Base-by-base conservation (phyloP, 30 jellyfish, hydroid and myxozoan species). In the Aurelia sp. region DNA sequence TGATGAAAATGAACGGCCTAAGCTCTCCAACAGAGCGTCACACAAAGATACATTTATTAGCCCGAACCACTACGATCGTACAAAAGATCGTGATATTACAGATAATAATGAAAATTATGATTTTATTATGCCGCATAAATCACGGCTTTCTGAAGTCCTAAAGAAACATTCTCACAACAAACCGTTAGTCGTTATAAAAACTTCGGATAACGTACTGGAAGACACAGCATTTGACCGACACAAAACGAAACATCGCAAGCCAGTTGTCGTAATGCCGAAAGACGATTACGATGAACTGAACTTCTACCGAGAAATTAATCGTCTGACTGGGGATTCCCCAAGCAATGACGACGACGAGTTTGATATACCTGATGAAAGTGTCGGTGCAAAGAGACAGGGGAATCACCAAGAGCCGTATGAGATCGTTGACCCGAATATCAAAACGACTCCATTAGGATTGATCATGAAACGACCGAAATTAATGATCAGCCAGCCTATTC, bases 251-350 rank as follows among this genome's bases (percentile, higher is more conserved):
- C 73, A 82, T 7, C 78, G 79, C 10, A 69, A 70, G 41, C 92
- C 92, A 0, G 79, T 82, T 10, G 92, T 82, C 21, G 79, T 82
- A 48, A 82, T 82, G 86, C 82, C 92, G 62, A 82, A 82, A 37
- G 92, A 82, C 73, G 92, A 82, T 31, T 82, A 69, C 31, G 92
- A 82, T 37, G 92, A 82, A 66, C 41, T 82, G 86, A 82, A 82
- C 63, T 82, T 82, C 57, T 74, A 82, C 61, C 92, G 92, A 11
- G 92, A 82, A 37, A 74, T 82, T 18, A 59, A 63, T 33, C 85
- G 92, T 27, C 66, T 82, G 72, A 67, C 82, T 0, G 92, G 92
- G 9, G 92, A 82, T 68, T 70, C 92, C 62, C 3, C 78, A 62
- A 63, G 51, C 11, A 52, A 52, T 53, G 81, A 62, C 13, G 89